Evolutionary conservation across 2,797 vertebrate species (phyloP).

Genomic region (Geotrypetes seraphini): DNA sequence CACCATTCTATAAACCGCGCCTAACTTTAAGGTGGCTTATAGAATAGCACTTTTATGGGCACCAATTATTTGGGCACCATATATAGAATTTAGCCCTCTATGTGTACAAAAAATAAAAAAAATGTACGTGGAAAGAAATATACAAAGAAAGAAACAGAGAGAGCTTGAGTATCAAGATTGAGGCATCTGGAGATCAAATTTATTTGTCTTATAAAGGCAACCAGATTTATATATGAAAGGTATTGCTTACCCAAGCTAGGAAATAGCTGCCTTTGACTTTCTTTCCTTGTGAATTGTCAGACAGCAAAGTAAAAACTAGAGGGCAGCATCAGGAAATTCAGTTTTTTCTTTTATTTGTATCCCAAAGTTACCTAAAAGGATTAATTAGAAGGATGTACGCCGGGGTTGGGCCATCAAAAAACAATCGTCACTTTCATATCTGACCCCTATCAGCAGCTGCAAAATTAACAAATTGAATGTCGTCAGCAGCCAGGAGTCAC

Average conservation of each 20-base stretch:
- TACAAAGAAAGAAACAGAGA: too few relatives aligned
- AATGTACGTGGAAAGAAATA: too few relatives aligned
- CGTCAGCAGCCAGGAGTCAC: constrained; percentile 64
- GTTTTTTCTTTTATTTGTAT: constrained; percentile 17
- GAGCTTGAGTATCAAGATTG: too few relatives aligned
- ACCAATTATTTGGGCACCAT: too few relatives aligned
- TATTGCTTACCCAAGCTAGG: neutral
- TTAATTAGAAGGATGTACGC: constrained; percentile 66
- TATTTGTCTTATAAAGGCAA: too few relatives aligned
- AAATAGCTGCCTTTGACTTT: neutral
- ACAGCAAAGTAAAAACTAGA: constrained; percentile 1
- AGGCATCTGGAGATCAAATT: too few relatives aligned
- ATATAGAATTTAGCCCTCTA: too few relatives aligned
- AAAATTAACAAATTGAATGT: constrained; percentile 74
- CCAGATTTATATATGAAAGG: neutral
- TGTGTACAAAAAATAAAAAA: too few relatives aligned
- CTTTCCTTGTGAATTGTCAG: neutral
- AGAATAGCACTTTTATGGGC: too few relatives aligned
- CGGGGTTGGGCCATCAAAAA: constrained; percentile 60
- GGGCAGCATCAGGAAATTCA: neutral
- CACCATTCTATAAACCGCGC: too few relatives aligned
- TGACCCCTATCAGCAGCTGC: constrained; percentile 66
- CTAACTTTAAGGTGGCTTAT: too few relatives aligned
- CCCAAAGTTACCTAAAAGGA: constrained; percentile 63
- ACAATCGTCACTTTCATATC: constrained; percentile 68